These are phyloP conservation scores for Chlamydotis undulata DNA, from an alignment of 2,113 vertebrate species.

Conservation along the genomic window DNA sequence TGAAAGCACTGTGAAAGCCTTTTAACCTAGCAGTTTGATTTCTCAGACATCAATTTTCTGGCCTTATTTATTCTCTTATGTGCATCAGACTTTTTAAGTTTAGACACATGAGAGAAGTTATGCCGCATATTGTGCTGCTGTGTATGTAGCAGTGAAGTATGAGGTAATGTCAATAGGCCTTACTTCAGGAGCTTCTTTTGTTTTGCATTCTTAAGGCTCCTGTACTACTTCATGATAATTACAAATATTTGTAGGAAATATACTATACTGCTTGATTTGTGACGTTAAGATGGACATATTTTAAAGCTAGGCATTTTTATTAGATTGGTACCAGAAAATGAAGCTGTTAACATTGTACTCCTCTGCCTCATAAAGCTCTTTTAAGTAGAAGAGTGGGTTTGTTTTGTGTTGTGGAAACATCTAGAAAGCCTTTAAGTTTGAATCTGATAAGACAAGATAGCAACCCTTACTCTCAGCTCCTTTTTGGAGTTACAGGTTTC, in stretches of 20 bases:
- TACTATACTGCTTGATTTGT: conserved; percentile 40
- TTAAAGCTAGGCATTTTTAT: conserved; percentile 49
- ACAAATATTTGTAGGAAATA: conserved; percentile 62
- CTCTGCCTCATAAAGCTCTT: conserved; percentile 16
- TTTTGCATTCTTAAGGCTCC: conserved; percentile 57
- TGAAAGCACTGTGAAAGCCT: neutral
- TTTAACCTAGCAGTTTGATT: neutral
- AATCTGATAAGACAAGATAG: neutral
- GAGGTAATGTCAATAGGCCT: neutral
- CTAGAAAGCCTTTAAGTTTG: neutral
- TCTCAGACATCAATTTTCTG: neutral
- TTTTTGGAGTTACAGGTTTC: neutral
- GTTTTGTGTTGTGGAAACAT: neutral
- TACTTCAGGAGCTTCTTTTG: neutral
- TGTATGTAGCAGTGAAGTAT: conserved; percentile 2
- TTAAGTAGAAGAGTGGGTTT: neutral
- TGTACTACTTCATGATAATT: conserved; percentile 60
- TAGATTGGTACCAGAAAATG: conserved; percentile 53
- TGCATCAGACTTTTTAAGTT: neutral
- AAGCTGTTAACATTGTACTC: conserved; percentile 29
- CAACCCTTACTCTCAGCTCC: neutral
- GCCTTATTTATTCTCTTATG: neutral
- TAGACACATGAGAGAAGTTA: neutral
- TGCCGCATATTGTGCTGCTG: neutral
- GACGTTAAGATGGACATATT: conserved; percentile 16